Evolutionary conservation across 2,888 invertebrate genomes (phyloP), one percentile per base, ranked within the genome.

Genomic region (Clanis bilineata): DNA sequence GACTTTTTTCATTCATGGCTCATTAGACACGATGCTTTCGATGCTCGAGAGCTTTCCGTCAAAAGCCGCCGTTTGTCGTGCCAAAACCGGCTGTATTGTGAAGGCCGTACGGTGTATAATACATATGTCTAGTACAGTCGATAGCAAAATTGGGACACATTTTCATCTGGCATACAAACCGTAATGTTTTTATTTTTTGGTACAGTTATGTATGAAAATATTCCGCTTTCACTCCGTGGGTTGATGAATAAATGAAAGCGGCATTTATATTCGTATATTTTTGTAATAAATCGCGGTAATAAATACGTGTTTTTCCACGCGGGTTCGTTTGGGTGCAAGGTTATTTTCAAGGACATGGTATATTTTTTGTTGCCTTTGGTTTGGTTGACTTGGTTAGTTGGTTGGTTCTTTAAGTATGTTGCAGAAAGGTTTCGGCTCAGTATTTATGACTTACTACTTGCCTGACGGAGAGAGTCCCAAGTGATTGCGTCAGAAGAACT

Each of bases 21-120:
- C 79, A 80, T 79, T 80, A 80, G 74, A 59, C 70, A 68, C 71
- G 74, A 75, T 77, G 73, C 74, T 74, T 70, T 68, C 71, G 70
- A 68, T 69, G 67, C 67, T 67, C 66, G 64, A 73, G 69, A 76
- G 72, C 73, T 76, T 71, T 78, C 75, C 76, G 73, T 78, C 78
- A 79, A 79, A 79, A 77, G 73, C 66, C 68, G 68, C 59, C 58
- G 62, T 44, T 56, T 43, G 25, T 38, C 62, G 57, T 44, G 36
- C 58, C 25, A 66, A 61, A 60, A 60, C 59, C 44, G 54, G 43
- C 67, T 58, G 58, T 72, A 64, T 44, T 9, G 12, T 39, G n/a
- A 23, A 18, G 25, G n/a, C n/a, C n/a, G 10, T 56, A 55, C 9
- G 36, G 59, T 44, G 15, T 32, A 38, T 56, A 56, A 15, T 56